phyloP scores from a whole-genome alignment of 2,113 vertebrate genomes.

The Illadopsis cleaveri region DNA sequence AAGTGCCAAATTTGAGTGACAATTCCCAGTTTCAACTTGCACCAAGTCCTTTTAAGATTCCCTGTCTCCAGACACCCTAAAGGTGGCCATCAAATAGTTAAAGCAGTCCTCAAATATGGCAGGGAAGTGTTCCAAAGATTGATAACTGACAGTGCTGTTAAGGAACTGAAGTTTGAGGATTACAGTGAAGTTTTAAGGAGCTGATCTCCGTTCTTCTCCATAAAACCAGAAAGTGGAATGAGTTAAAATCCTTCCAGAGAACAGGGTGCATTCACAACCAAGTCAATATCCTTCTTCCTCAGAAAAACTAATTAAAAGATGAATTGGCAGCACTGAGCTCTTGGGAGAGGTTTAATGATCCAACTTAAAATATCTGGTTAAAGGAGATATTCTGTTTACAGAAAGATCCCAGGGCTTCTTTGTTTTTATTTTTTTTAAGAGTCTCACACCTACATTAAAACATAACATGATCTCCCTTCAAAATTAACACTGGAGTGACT shows the following conservation, averaged over 20 bases:
- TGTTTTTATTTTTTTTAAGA: neutral
- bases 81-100: neutral
- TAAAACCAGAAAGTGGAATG: neutral
- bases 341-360: neutral
- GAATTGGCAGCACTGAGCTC: neutral
- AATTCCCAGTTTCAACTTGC: neutral
- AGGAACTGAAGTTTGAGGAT: neutral
- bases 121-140: neutral
- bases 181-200: neutral
- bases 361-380: neutral
- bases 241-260: neutral
- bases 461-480: neutral
- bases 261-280: neutral
- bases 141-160: neutral
- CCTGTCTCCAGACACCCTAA: neutral
- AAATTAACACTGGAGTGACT: neutral
- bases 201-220: neutral
- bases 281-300: neutral
- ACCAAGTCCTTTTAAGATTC: neutral
- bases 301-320: constrained; percentile 8
- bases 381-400: neutral
- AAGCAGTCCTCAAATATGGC: neutral
- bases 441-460: neutral
- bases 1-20: neutral
- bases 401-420: neutral